Conservation (phyloP, 2,113 vertebrate genomes). For the Oophaga pumilio region DNA sequence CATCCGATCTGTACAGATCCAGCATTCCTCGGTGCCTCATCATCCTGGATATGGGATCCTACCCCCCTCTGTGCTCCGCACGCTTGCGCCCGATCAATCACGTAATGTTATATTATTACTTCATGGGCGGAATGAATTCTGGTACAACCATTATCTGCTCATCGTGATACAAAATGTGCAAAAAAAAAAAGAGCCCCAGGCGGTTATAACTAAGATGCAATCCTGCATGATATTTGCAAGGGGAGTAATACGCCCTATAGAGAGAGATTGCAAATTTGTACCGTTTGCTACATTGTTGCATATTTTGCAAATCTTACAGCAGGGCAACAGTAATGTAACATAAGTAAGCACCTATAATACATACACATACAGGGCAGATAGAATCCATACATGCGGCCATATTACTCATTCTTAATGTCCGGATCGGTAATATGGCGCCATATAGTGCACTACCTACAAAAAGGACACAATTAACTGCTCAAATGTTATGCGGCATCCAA, state of each 20-base stretch:
- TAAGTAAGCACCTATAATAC: too few species aligned
- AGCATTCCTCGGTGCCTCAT: neutral
- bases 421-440: too few species aligned
- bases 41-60: conserved; percentile 13
- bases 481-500: neutral
- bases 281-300: too few species aligned
- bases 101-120: neutral
- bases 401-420: too few species aligned
- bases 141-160: conserved; percentile 12
- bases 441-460: neutral
- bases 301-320: too few species aligned
- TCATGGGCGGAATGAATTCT: neutral
- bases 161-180: neutral
- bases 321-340: too few species aligned
- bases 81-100: neutral
- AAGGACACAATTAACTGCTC: neutral
- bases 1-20: neutral
- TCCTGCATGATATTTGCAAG: neutral
- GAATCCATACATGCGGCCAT: too few species aligned
- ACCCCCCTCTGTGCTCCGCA: neutral
- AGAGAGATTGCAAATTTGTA: too few species aligned
- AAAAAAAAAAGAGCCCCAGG: neutral
- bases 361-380: too few species aligned
- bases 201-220: neutral
- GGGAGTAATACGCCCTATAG: neutral